Evolutionary conservation across 2,888 invertebrate genomes (phyloP).

Genomic region (Latrodectus elegans): DNA sequence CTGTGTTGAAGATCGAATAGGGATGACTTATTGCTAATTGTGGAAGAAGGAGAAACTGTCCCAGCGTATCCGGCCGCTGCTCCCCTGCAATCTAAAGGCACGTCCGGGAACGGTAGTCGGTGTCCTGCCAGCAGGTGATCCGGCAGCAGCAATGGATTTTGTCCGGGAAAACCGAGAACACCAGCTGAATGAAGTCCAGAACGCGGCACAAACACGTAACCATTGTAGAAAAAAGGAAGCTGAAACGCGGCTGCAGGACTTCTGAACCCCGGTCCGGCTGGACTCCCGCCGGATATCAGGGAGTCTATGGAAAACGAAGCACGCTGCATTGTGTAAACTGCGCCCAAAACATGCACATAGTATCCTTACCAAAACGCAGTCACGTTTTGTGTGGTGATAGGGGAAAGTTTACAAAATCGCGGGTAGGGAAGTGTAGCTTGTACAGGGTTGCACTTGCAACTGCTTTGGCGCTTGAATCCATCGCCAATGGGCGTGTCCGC

Average conservation of each 20-base stretch:
- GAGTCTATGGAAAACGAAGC: slow-evolving; percentile 65
- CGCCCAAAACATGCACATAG: slow-evolving; percentile 39
- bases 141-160: slow-evolving; percentile 30
- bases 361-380: slow-evolving; percentile 12
- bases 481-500: slow-evolving; percentile 18
- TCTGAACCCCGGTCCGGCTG: slow-evolving; percentile 38
- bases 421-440: neutral
- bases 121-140: slow-evolving; percentile 39
- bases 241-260: slow-evolving; percentile 44
- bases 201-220: slow-evolving; percentile 59
- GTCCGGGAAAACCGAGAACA: slow-evolving; percentile 50
- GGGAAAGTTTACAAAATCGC: neutral
- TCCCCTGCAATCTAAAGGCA: slow-evolving; percentile 48
- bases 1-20: slow-evolving; percentile 54
- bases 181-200: slow-evolving; percentile 48
- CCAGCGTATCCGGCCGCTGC: slow-evolving; percentile 19
- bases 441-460: slow-evolving; percentile 20
- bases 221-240: slow-evolving; percentile 65
- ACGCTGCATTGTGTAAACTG: slow-evolving; percentile 50
- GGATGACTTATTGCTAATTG: slow-evolving; percentile 56
- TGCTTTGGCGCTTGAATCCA: slow-evolving; percentile 22
- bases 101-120: slow-evolving; percentile 33
- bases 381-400: slow-evolving; percentile 16
- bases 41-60: slow-evolving; percentile 28
- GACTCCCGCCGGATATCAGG: slow-evolving; percentile 50